Base-by-base conservation (phyloP, 2,888 invertebrate species). In the Cancer borealis region DNA sequence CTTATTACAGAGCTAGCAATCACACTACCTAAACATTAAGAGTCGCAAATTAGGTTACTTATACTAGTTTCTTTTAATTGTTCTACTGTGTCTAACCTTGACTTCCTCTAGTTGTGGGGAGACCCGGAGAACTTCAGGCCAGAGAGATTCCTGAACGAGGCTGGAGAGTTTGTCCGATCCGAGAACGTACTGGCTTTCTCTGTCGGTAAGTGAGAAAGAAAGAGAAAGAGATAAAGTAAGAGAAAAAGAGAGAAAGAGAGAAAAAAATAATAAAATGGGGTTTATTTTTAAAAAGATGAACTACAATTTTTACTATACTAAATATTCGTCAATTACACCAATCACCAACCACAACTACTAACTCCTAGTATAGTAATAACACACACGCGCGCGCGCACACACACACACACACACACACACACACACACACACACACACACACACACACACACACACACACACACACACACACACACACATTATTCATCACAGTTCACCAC, bases 61-160 rank as follows among this genome's bases (percentile, higher is more conserved):
- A 10, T 12, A 14, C 54, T 54, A 54, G 17, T 54, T 54, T 3
- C 60, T 1, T 21, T 3, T 60, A 4, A 17, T 17, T 5, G 21
- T 21, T 60, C 21, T 60, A 60, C 21, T 21, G 21, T 21, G 26
- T 73, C 73, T 4, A n/a, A 73, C 73, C 73, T 73, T 73, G 26
- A 89, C 89, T 79, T 88, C 88, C 10, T 92, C 3, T 88, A 95
- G 95, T 73, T 94, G 88, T 95, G 95, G 95, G 92, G 94, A 5
- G 95, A 95, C 46, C 95, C 95, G 39, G 94, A 95, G 88, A 92
- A 92, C 79, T 95, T 95, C 91, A 89, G 95, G 39, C 95, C 95
- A 4, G 95, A 95, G 54, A 54, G 95, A 21, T 95, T 95, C 93
- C 47, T 95, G 49, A 92, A 93, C 30, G 92, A 94, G 8, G 73